Percentiles rank a stretch among this genome's conserved stretches.
Evolutionary conservation across 2,113 vertebrate genomes (phyloP).

Genomic region (Taxidea taxus): DNA sequence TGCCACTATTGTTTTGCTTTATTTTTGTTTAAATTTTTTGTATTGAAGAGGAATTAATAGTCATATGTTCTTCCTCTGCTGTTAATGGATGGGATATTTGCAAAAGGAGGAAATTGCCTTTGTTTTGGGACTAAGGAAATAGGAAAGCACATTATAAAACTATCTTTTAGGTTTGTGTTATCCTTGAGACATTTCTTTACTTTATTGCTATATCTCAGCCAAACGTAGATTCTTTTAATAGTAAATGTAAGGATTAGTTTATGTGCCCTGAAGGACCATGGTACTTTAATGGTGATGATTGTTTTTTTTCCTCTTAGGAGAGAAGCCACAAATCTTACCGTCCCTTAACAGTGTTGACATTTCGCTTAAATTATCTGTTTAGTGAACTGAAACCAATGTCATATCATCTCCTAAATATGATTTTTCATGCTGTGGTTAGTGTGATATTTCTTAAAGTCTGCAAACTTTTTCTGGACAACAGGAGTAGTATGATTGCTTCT

Average conservation of each 20-base stretch:
- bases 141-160: not conserved
- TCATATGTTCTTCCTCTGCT: not conserved
- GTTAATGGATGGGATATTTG: not conserved
- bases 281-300: conserved; percentile 19
- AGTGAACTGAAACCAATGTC: conserved; percentile 93
- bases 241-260: not conserved
- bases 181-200: not conserved
- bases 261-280: not conserved
- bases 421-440: conserved; percentile 92
- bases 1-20: not conserved
- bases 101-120: not conserved
- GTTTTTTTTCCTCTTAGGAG: conserved; percentile 85
- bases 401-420: conserved; percentile 94
- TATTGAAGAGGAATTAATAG: not conserved
- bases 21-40: not conserved
- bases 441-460: conserved; percentile 95
- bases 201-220: conserved; percentile 18
- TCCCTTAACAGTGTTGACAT: conserved; percentile 96
- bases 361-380: conserved; percentile 96
- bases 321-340: conserved; percentile 98
- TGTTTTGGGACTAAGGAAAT: not conserved
- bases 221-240: not conserved
- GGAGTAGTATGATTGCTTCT: conserved; percentile 89
- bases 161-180: not conserved
- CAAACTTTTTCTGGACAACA: conserved; percentile 91